Evolutionary conservation across 2,888 invertebrate species (phyloP), one percentile per base, ranked within the genome.

Genomic region (Eulithis testata): DNA sequence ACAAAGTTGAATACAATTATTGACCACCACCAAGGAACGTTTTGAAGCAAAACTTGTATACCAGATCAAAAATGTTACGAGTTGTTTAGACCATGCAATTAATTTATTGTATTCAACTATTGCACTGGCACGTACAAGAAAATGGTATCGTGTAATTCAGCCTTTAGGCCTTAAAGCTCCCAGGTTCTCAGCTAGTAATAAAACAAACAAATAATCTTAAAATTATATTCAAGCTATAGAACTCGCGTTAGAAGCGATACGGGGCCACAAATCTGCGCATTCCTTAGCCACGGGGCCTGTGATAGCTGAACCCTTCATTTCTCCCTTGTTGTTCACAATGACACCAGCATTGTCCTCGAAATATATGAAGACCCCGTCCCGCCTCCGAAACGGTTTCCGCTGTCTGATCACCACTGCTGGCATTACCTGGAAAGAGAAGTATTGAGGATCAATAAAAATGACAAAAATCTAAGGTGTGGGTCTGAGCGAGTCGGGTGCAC

Each of bases 311-410:
- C 98, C 99, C 93, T 99, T 99, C 99, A 99, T 99, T 95, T 99
- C 99, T 70, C 99, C 99, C 93, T 99, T 99, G 90, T 99, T 99
- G 91, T 99, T 99, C 62, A 99, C 99, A 89, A 99, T 99, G 56
- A 99, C 99, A 61, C 99, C 99, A 31, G 99, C 99, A 92, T 99
- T 99, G 90, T 99, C 99, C 90, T 99, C 99, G 90, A 99, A 99
- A 93, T 99, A 99, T 94, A 99, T 98, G 88, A 99, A 99, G 69
- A 98, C 96, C 50, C 99, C 99, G 87, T 99, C 99, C 96, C 99
- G 98, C 97, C 99, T 98, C 77, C 99, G 95, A 93, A 98, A 99
- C 11, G 99, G 98, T 94, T 99, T 99, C 78, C 99, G 96, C 89
- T 99, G 99, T 89, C 99, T 95, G 84, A 99, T 98, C 31, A 99